These are phyloP conservation scores for Cromileptes altivelis DNA, from an alignment of 2,113 vertebrate species.

Conservation along the genomic window DNA sequence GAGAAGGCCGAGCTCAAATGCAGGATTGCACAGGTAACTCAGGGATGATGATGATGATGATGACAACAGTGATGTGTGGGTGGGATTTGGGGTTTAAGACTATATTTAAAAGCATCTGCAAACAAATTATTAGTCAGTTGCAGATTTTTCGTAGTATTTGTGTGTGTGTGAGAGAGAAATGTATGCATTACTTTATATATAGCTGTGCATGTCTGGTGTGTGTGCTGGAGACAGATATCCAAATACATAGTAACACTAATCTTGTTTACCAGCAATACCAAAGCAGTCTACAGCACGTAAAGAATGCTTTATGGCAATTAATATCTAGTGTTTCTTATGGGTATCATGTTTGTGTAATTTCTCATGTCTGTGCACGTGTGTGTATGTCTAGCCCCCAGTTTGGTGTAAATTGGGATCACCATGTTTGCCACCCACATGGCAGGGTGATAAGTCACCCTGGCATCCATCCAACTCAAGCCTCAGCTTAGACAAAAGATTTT, in stretches of 20 bases:
- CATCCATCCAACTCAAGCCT: slow-evolving; percentile 49
- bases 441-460: slow-evolving; percentile 59
- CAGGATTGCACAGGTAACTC: slow-evolving; percentile 81
- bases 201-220: background rate
- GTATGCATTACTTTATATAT: background rate
- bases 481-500: slow-evolving; percentile 70
- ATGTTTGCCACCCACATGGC: slow-evolving; percentile 51
- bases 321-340: background rate
- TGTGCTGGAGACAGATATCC: background rate
- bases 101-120: background rate
- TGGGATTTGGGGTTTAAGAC: background rate
- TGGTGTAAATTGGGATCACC: slow-evolving; percentile 47
- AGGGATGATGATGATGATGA: background rate
- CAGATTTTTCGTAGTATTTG: background rate
- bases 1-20: slow-evolving; percentile 84
- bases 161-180: slow-evolving; percentile 5
- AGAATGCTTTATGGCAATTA: background rate
- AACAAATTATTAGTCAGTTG: background rate
- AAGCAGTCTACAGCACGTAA: background rate
- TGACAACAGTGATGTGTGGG: background rate
- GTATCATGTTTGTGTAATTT: slow-evolving; percentile 3
- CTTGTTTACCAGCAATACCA: background rate
- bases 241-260: slow-evolving; percentile 4
- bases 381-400: slow-evolving; percentile 17
- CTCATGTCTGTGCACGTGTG: slow-evolving; percentile 1